Base-by-base conservation (phyloP, 2,113 vertebrate species). In the Leucopsar rothschildi region DNA sequence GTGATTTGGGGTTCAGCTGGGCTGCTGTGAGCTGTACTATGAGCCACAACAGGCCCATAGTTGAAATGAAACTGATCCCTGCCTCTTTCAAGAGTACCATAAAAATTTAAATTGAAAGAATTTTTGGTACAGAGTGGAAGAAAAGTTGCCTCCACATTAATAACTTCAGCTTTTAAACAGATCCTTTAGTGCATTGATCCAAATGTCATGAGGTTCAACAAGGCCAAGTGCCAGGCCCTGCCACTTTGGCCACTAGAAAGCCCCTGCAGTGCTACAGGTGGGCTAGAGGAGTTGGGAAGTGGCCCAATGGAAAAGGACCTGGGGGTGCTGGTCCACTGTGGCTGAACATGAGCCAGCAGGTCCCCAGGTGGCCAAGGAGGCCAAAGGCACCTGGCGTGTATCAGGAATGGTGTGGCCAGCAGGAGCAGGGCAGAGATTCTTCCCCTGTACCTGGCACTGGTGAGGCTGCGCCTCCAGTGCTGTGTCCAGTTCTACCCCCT, bases 31-130 rank as follows among this genome's bases (percentile, higher is more conserved):
- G 60, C 47, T 85, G 27, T 63, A 44, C 82, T 82, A 56, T 75
- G 52, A 94, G 82, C 56, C 92, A 88, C 93, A 93, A 31, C 56
- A 94, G 88, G 47, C 82, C 47, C 2, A 4, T 86, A 96, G 72
- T 57, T 96, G 78, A 96, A 94, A 88, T 92, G 86, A 92, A 96
- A 82, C 56, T 45, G 42, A 95, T 15, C 68, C 37, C 68, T 75
- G 19, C 25, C 40, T 86, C 40, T 71, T 96, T 68, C 69, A 79
- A 79, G 72, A 81, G 69, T 27, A 45, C 65, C 49, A 65, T 96
- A 96, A 96, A 95, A 96, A 47, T 40, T 37, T 44, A 86, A 86
- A 63, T 63, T 86, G 31, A 77, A 75, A 2, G 0, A 81, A 57
- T 35, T 78, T 92, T 90, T 81, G 49, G 64, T 86, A 21, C 56